Base-by-base conservation (phyloP, 2,113 vertebrate species). In the Passer montanus region DNA sequence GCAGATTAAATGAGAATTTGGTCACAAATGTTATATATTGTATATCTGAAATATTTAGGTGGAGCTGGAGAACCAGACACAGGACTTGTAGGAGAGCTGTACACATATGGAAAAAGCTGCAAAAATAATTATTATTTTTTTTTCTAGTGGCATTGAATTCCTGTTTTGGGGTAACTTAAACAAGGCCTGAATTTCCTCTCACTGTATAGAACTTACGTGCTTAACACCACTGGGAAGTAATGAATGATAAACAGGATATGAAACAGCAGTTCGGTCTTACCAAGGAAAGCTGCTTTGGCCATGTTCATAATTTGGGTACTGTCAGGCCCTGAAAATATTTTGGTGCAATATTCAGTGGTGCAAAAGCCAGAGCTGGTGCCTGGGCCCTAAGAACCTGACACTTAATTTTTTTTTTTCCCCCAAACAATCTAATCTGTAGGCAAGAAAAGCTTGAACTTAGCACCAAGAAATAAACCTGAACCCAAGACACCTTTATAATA, bases 341-440 rank as follows among this genome's bases (percentile, higher is more conserved):
- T 6, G 3, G 28, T 89, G 21, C 14, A 75, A 39, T 52, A 67
- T 72, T 74, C 53, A 27, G 4, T 16, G 23, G 30, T 52, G 27
- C 5, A 87, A 78, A 91, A 21, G 55, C 30, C 53, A 66, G 68
- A 80, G 41, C 3, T 28, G 13, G 7, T 90, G 37, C 4, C 9
- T 46, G 23, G 6, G 7, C 60, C 16, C 13, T 69, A 3, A 2
- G 10, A 73, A 2, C 2, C 23, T 43, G 64, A 23, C 2, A 28
- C 6, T 52, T 37, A 18, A 68, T 41, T 7, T 8, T 10, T 5
- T 19, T 35, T 27, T 8, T 2, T 1, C 0, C 6, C 5, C 10
- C 2, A 0, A 47, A 11, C 58, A 59, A 28, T 52, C 5, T 4
- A 37, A 49, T 6, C 4, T 6, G 1, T 19, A n/a, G 31, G 4